A percentile compares a stretch with the other conserved stretches of the same genome.
phyloP scores from a whole-genome alignment of 2,888 invertebrate species.

The Diadromus collaris region DNA sequence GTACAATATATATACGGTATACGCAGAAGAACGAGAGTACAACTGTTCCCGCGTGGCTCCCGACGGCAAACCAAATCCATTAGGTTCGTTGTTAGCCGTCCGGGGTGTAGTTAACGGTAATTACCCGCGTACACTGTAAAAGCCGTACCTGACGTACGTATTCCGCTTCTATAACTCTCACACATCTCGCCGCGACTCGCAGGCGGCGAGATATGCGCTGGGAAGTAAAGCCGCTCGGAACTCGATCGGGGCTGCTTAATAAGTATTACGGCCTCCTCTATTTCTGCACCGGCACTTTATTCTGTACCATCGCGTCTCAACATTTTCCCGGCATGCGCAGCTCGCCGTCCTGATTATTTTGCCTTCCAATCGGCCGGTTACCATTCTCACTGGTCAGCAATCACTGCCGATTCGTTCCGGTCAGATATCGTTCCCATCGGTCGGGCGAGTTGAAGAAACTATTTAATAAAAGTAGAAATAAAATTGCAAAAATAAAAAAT shows the following conservation, averaged over 20 bases:
- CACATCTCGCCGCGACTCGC: constrained; percentile 19
- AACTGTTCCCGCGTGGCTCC: constrained; percentile 36
- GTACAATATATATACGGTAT: background rate
- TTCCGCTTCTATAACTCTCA: constrained; percentile 39
- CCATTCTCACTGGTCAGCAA: background rate
- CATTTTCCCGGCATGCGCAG: constrained; percentile 19
- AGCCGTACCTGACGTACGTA: background rate
- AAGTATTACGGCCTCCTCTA: background rate
- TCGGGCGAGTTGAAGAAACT: no score
- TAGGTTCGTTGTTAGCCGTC: constrained; percentile 41
- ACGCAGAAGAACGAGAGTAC: constrained; percentile 19
- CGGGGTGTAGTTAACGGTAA: constrained; percentile 45
- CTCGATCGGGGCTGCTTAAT: background rate
- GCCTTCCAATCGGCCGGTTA: background rate
- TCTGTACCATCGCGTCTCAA: constrained; percentile 1
- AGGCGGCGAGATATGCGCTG: constrained; percentile 8
- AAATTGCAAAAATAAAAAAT: background rate
- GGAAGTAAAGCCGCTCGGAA: constrained; percentile 16
- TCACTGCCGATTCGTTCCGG: background rate
- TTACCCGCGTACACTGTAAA: constrained; percentile 23
- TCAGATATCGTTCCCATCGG: background rate
- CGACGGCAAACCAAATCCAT: constrained; percentile 40
- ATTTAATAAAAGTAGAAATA: background rate
- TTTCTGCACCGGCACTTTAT: background rate
- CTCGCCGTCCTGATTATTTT: constrained; percentile 4